Evolutionary conservation across 23 tunicate species (phyloP), one percentile per base, ranked within the genome.

Genomic region (Halocynthia roretzi): DNA sequence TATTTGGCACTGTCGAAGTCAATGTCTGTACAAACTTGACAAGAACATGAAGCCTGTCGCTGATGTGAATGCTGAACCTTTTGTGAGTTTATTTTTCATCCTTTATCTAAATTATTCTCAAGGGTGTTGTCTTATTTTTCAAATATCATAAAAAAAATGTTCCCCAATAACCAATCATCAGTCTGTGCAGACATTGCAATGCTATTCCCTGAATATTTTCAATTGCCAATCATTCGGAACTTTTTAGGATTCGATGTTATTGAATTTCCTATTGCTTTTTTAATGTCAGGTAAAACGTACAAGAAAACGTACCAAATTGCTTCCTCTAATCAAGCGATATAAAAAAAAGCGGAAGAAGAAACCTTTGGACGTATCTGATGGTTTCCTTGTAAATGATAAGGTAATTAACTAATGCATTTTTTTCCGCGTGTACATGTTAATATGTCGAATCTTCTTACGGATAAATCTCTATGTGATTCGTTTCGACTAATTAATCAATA

Each of bases 11-110:
- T 89, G 83, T 65, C 56, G 80, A 31, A 62, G 61, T 14, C 96
- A 89, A 56, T 83, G 75, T 18, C 76, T 89, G 54, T 89, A 79
- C 60, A 89, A 89, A 55, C 63, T 84, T 8, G 77, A 53, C 22
- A 51, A 82, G 31, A 70, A 68, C 71, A 84, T 84, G 88, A 80
- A 84, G 14, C 80, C 77, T 23, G 75, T 80, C 12, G 88, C 96
- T 14, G 96, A 89, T 67, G 76, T 89, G 11, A 58, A n/a, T 62
- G 85, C 88, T 10, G 96, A 89, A 55, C 88, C 88, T 21, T 68
- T 76, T 31, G 67, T 74, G 51, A 67, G 71, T 60, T 60, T 60
- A 17, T 60, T 60, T 60, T 18, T 31, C 44, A 31, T 31, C 44
- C 44, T 31, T 31, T 31, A 31, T 31, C 4, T 31, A 4, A 31